These are phyloP conservation scores for Brachyalestes nurse DNA, from an alignment of 2,797 vertebrate species.

Conservation along the genomic window DNA sequence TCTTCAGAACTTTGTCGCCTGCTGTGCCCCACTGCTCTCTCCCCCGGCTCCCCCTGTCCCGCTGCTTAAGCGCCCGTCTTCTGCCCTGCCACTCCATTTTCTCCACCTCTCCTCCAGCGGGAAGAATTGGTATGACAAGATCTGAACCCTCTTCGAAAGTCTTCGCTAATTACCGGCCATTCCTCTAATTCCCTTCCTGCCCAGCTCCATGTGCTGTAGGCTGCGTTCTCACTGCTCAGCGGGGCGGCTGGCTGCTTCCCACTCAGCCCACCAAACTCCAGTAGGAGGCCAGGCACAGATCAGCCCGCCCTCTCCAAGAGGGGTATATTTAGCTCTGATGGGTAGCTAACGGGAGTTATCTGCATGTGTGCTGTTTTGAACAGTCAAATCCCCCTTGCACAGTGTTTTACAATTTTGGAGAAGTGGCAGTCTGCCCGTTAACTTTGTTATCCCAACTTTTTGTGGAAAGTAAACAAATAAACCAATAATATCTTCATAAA, in stretches of 20 bases:
- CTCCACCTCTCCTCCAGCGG: constrained; percentile 38
- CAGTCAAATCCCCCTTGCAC: neutral
- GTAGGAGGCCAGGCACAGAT: constrained; percentile 29
- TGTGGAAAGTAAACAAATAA: neutral
- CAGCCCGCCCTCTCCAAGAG: constrained; percentile 23
- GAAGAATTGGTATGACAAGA: constrained; percentile 54
- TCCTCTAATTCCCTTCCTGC: constrained; percentile 29
- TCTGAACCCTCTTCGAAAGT: constrained; percentile 33
- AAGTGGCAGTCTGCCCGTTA: neutral
- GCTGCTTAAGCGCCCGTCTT: constrained; percentile 37
- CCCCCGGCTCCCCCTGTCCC: neutral
- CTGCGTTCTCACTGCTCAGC: neutral
- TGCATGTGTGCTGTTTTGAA: neutral
- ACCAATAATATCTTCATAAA: neutral
- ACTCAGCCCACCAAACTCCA: constrained; percentile 4
- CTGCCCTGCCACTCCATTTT: constrained; percentile 19
- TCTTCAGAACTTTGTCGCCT: constrained; percentile 73
- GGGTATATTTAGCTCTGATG: constrained; percentile 34
- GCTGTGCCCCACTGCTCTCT: constrained; percentile 66
- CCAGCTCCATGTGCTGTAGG: constrained; percentile 52
- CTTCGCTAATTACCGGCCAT: constrained; percentile 50
- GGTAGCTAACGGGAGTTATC: constrained; percentile 36
- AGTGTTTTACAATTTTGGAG: neutral
- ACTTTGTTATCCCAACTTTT: neutral
- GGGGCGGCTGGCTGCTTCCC: constrained; percentile 21